Evolutionary conservation across 1,140 invertebrate species (phyloP), one percentile per base, ranked within the genome.

Genomic region (Sipha flava): DNA sequence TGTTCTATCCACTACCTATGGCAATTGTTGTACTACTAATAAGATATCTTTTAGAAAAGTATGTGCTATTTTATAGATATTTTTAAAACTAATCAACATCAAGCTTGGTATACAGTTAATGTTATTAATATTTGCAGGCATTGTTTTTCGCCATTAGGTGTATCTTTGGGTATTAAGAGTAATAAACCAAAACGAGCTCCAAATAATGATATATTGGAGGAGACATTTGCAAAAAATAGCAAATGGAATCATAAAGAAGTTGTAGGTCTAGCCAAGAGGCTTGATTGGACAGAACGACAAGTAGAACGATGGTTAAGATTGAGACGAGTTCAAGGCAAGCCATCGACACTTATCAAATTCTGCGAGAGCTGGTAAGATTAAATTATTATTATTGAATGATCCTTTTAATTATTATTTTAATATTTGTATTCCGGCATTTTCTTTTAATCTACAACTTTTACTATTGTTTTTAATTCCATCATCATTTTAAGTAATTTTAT

Each of bases 251-350:
- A 93, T 84, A 93, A 92, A 85, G 90, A 92, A 90, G 87, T 94
- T 84, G 87, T 89, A 83, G 89, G 89, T 9, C 86, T 95, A 83
- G 90, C 93, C 18, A 97, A 97, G 85, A 93, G 95, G 86, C 85
- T 95, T 79, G 94, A 96, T 85, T 90, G 93, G 89, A 89, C 89
- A n/a, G 93, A 95, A 85, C 88, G 95, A 73, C 91, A 95, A 86
- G 92, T 98, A 73, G 94, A 97, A 85, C 87, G 95, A 79, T 98
- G 96, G 96, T 89, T 96, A 85, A 88, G 95, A 75, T 87, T 93
- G 29, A 88, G 95, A 52, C 88, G 91, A 79, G 90, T 90, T 62
- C 92, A 94, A 86, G 94, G 95, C 83, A 95, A 92, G 84, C 95
- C 95, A 0, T 94, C 93, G 14, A 95, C 92, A 10, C 87, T 97